Evolutionary conservation across 2,113 vertebrate genomes (phyloP).

Genomic region (Syrmaticus mikado): DNA sequence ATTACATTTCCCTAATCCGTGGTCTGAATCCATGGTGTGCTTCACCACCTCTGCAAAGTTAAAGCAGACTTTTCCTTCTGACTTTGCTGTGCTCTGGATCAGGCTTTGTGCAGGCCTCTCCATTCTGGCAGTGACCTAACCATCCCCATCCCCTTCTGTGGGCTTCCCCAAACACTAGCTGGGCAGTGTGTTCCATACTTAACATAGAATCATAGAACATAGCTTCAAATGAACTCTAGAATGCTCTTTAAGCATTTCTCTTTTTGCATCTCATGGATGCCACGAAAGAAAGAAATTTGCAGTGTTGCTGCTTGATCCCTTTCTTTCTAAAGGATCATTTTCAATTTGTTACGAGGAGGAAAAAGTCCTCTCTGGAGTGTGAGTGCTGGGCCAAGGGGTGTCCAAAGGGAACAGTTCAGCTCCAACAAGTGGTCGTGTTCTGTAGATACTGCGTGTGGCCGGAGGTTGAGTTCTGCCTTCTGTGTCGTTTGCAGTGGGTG

Average conservation of each 20-base stretch:
- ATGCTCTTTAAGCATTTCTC: background rate
- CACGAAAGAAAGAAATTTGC: background rate
- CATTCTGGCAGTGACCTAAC: background rate
- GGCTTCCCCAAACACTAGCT: background rate
- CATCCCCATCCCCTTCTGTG: background rate
- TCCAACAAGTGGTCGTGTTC: background rate
- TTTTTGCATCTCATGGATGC: background rate
- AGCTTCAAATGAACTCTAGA: background rate
- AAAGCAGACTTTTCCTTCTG: background rate
- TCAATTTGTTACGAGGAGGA: background rate
- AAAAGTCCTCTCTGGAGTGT: background rate
- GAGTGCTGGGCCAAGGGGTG: background rate
- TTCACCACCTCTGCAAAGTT: background rate
- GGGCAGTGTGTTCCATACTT: background rate
- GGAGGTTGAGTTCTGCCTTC: constrained; percentile 19
- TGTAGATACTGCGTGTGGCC: background rate
- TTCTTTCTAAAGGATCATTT: constrained; percentile 16
- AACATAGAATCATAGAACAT: background rate
- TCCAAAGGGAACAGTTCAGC: background rate
- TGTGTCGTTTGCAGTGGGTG: background rate
- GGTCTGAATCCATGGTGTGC: background rate
- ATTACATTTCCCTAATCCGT: background rate
- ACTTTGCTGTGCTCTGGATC: background rate
- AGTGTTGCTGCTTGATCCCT: background rate
- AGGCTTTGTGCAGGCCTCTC: background rate